Evolutionary conservation across 1,140 invertebrate species (phyloP).

Genomic region (Drosophila nasuta): DNA sequence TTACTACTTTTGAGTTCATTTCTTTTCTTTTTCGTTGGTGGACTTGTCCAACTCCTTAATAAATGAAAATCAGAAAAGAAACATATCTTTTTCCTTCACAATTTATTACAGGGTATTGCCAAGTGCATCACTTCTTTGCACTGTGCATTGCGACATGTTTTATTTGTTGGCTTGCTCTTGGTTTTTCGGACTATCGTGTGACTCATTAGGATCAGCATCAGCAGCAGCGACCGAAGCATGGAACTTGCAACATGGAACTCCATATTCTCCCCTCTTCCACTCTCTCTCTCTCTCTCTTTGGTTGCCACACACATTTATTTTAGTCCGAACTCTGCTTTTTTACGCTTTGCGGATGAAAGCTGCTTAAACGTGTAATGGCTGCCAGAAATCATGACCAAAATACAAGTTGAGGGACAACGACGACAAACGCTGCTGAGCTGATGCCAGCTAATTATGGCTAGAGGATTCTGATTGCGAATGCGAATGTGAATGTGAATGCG

Average conservation of each 20-base stretch:
- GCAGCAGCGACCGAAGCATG: not conserved
- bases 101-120: not conserved
- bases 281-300: not conserved
- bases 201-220: constrained; percentile 57
- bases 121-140: not conserved
- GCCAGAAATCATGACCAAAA: constrained; percentile 58
- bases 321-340: constrained; percentile 36
- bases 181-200: constrained; percentile 35
- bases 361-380: constrained; percentile 66
- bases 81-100: too few species aligned
- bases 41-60: too few species aligned
- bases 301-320: constrained; percentile 29
- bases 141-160: not conserved
- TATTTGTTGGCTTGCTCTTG: constrained; percentile 11
- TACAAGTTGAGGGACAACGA: constrained; percentile 52
- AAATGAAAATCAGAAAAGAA: too few species aligned
- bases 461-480: not conserved
- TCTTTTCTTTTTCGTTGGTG: too few species aligned
- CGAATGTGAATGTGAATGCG: too few species aligned
- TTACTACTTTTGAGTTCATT: too few species aligned
- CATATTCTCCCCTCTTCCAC: not conserved
- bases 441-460: constrained; percentile 32
- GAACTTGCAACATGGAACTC: not conserved
- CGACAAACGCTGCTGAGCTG: constrained; percentile 10
- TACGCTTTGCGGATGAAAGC: constrained; percentile 29